Evolutionary conservation across 2,797 vertebrate species (phyloP).

Genomic region (Bradypodion pumilum): DNA sequence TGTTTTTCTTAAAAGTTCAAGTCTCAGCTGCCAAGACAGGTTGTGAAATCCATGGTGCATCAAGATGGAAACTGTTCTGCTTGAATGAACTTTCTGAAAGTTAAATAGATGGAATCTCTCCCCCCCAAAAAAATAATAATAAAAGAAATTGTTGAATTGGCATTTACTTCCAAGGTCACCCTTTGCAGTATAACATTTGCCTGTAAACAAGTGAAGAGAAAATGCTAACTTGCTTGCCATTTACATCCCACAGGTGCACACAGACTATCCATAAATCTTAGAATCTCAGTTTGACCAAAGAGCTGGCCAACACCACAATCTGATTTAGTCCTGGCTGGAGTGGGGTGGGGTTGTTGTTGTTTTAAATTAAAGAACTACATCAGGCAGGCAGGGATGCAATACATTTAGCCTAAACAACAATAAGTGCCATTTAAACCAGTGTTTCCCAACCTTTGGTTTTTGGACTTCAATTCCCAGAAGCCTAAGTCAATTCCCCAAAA

Average conservation of each 20-base stretch:
- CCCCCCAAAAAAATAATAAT: no score
- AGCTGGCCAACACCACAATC: neutral
- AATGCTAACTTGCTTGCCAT: constrained; percentile 27
- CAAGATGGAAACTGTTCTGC: neutral
- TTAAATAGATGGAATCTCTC: neutral
- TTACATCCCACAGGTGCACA: constrained; percentile 3
- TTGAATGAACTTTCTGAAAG: neutral
- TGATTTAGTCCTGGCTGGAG: constrained; percentile 21
- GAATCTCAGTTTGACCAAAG: neutral
- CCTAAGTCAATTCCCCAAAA: no score
- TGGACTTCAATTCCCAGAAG: no score
- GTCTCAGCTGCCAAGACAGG: neutral
- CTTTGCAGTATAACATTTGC: constrained; percentile 24
- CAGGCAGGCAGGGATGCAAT: neutral
- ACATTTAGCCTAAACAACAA: neutral
- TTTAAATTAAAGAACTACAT: constrained; percentile 22
- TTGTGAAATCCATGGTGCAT: neutral
- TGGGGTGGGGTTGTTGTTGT: no score
- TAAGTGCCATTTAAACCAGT: neutral
- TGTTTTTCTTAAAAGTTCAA: neutral
- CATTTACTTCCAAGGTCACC: neutral
- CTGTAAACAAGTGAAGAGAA: neutral
- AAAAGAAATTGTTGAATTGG: neutral
- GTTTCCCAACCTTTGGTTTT: no score
- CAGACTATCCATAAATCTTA: neutral